phyloP scores from a whole-genome alignment of 1,140 invertebrate species.

The Aphaenogaster floridana region DNA sequence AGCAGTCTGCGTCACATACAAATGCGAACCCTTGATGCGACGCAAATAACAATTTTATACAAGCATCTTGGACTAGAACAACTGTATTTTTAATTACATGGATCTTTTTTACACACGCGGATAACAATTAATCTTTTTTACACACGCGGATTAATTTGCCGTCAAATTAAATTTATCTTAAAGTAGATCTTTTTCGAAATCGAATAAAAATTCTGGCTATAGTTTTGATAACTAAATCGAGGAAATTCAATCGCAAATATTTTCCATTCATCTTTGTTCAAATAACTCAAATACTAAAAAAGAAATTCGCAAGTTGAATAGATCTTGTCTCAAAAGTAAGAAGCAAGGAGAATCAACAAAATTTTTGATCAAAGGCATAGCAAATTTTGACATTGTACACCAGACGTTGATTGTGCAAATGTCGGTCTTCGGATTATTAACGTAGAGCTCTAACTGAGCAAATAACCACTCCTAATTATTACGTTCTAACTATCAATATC shows the following conservation, averaged over 20 bases:
- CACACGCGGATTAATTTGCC: background rate
- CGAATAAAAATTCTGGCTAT: background rate
- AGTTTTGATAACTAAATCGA: background rate
- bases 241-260: background rate
- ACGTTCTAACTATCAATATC: constrained; percentile 53
- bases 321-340: background rate
- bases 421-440: constrained; percentile 38
- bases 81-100: background rate
- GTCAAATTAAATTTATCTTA: background rate
- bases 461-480: constrained; percentile 57
- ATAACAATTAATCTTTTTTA: background rate
- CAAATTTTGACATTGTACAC: background rate
- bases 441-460: constrained; percentile 39
- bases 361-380: background rate
- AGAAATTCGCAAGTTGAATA: background rate
- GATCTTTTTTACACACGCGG: background rate
- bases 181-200: background rate
- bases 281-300: background rate
- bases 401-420: constrained; percentile 24
- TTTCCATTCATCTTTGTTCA: background rate
- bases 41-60: constrained; percentile 26
- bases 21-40: constrained; percentile 7
- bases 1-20: background rate
- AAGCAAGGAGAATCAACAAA: background rate
- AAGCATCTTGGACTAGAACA: background rate